Base-by-base conservation (phyloP, 2,113 vertebrate species). In the Brachyistius frenatus region DNA sequence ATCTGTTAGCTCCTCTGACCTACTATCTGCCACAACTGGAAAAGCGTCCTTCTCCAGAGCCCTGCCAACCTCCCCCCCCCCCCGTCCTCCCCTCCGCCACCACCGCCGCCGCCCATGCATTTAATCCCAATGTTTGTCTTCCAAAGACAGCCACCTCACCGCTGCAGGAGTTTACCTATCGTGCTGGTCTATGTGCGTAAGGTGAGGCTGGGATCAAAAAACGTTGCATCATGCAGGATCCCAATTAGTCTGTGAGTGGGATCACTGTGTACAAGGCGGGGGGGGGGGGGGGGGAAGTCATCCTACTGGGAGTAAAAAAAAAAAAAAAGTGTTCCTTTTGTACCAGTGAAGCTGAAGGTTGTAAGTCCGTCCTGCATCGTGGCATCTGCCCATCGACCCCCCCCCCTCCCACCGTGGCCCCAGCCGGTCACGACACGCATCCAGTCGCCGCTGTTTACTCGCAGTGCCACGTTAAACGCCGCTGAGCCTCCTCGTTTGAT, bases 21-120 rank as follows among this genome's bases (percentile, higher is more conserved):
- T 93, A 94, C 91, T 93, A 91, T 92, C 90, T 86, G 86, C 88
- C 88, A 93, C 94, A 94, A 94, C 92, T 94, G 93, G 93, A 94
- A 80, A 90, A 87, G 73, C 67, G 73, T 87, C 81, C 82, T 55
- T 31, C 91, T 86, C 65, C 72, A 63, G 23, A 23, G 73, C 78
- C 55, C 55, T 9, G 36, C 80, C 58, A 64, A 11, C 60, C 75
- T 50, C 63, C 46, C 16, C 53, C 13, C 62, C 41, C 9, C 13
- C n/a, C n/a, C n/a, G n/a, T 41, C 41, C 74, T 57, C 41, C 39
- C 66, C 54, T 9, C 66, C 52, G 41, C 30, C 60, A n/a, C 81
- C 23, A 23, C 11, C 56, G 80, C 78, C 77, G 23, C 23, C 23
- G 23, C 23, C 23, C 23, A 23, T 23, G 23, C 23, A 23, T 79